Evolutionary conservation across 2,888 invertebrate genomes (phyloP).

Genomic region (Notodonta dromedarius): DNA sequence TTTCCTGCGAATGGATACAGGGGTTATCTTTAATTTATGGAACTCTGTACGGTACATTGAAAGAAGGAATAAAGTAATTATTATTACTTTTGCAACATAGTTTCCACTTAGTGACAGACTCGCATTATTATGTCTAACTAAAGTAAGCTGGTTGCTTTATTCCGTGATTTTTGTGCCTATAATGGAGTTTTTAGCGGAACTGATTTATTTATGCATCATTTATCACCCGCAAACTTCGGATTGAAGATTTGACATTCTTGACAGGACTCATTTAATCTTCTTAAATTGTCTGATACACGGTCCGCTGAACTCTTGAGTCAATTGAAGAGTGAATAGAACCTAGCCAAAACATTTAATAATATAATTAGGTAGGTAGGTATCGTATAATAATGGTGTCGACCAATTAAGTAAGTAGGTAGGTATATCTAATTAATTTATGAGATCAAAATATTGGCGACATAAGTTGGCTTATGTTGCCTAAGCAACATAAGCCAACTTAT

Average conservation of each 20-base stretch:
- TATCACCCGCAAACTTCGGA: slow-evolving; percentile 62
- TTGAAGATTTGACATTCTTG: slow-evolving; percentile 66
- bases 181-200: slow-evolving; percentile 55
- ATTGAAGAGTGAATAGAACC: slow-evolving; percentile 33
- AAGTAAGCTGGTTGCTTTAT: slow-evolving; percentile 13
- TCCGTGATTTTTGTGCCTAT: slow-evolving; percentile 46
- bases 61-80: too few species aligned
- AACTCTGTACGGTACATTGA: too few species aligned
- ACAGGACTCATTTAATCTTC: slow-evolving; percentile 67
- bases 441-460: too few species aligned
- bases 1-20: too few species aligned
- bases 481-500: too few species aligned
- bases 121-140: too few species aligned
- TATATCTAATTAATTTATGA: not conserved
- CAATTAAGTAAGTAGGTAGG: not conserved
- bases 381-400: too few species aligned
- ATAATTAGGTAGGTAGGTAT: slow-evolving; percentile 1
- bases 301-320: slow-evolving; percentile 43
- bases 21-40: too few species aligned
- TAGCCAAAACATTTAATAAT: slow-evolving; percentile 18
- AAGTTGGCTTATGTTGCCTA: too few species aligned
- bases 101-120: too few species aligned
- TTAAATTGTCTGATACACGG: slow-evolving; percentile 62
- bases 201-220: slow-evolving; percentile 64
- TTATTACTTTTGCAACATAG: too few species aligned